A percentile compares a stretch with the other conserved stretches of the same genome.
These are phyloP conservation scores for Labia minor DNA, from an alignment of 2,888 invertebrate species.

Conservation along the genomic window DNA sequence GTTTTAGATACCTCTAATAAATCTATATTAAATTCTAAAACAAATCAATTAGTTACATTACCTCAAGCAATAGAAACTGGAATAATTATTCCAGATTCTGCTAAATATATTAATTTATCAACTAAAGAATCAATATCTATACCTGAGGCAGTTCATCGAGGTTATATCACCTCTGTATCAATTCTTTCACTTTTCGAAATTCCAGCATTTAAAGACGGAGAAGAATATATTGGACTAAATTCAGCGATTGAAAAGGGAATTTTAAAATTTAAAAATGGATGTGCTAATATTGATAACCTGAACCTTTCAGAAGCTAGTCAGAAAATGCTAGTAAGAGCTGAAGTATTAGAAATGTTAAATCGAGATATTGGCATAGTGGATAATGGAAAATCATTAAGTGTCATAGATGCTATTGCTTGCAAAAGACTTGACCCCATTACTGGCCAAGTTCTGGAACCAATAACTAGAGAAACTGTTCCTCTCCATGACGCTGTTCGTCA, in stretches of 20 bases:
- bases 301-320: slow-evolving; percentile 70
- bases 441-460: slow-evolving; percentile 70
- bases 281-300: slow-evolving; percentile 57
- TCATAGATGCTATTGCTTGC: slow-evolving; percentile 79
- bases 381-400: slow-evolving; percentile 62
- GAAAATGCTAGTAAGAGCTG: slow-evolving; percentile 66
- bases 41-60: slow-evolving; percentile 68
- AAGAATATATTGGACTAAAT: slow-evolving; percentile 75
- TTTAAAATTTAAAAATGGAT: slow-evolving; percentile 60
- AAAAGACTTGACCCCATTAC: slow-evolving; percentile 79
- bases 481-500: slow-evolving; percentile 77
- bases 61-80: slow-evolving; percentile 73
- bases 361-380: slow-evolving; percentile 71
- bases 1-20: slow-evolving; percentile 64
- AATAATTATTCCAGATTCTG: slow-evolving; percentile 57
- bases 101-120: slow-evolving; percentile 59
- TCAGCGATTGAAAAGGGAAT: slow-evolving; percentile 65
- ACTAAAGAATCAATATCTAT: slow-evolving; percentile 64
- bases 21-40: slow-evolving; percentile 71
- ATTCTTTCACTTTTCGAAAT: slow-evolving; percentile 86
- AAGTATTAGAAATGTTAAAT: slow-evolving; percentile 74
- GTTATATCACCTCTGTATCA: slow-evolving; percentile 75
- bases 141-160: slow-evolving; percentile 79
- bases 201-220: slow-evolving; percentile 77
- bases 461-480: slow-evolving; percentile 59